Percentiles rank a stretch among this genome's conserved stretches.
phyloP scores from a whole-genome alignment of 2,797 vertebrate species.

The Pampus argenteus region DNA sequence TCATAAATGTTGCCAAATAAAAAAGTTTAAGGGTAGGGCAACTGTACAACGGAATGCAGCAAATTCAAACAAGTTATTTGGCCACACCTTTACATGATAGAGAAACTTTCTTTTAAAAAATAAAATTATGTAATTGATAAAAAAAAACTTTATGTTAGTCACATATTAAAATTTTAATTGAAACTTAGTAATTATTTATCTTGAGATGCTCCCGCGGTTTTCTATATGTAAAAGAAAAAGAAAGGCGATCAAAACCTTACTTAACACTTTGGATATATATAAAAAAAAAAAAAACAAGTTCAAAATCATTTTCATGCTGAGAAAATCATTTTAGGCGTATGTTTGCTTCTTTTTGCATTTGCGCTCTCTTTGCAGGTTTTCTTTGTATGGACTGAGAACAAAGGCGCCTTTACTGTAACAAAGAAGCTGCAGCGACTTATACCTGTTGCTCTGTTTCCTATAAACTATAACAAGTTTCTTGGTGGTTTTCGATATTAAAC shows the following conservation, averaged over 20 bases:
- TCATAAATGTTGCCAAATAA: constrained; percentile 16
- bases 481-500: constrained; percentile 17
- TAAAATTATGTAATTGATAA: constrained; percentile 13
- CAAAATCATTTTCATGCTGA: neutral
- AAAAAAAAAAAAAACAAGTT: constrained; percentile 2
- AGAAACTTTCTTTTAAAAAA: constrained; percentile 51
- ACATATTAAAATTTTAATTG: neutral
- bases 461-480: constrained; percentile 66
- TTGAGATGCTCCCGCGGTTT: neutral
- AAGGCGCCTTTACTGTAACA: constrained; percentile 85
- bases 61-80: constrained; percentile 71
- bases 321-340: constrained; percentile 20
- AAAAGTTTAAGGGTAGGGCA: constrained; percentile 45
- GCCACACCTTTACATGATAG: constrained; percentile 60
- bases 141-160: neutral
- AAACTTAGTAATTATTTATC: constrained; percentile 1
- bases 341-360: constrained; percentile 61
- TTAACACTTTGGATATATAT: constrained; percentile 14
- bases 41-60: constrained; percentile 69
- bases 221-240: constrained; percentile 7
- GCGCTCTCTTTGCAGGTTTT: constrained; percentile 68
- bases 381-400: constrained; percentile 82
- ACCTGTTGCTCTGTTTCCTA: constrained; percentile 93
- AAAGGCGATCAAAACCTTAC: constrained; percentile 26
- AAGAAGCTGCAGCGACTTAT: constrained; percentile 82